A percentile compares a stretch with the other conserved stretches of the same genome.
phyloP scores from a whole-genome alignment of 2,113 vertebrate species.

The Tetrax tetrax region DNA sequence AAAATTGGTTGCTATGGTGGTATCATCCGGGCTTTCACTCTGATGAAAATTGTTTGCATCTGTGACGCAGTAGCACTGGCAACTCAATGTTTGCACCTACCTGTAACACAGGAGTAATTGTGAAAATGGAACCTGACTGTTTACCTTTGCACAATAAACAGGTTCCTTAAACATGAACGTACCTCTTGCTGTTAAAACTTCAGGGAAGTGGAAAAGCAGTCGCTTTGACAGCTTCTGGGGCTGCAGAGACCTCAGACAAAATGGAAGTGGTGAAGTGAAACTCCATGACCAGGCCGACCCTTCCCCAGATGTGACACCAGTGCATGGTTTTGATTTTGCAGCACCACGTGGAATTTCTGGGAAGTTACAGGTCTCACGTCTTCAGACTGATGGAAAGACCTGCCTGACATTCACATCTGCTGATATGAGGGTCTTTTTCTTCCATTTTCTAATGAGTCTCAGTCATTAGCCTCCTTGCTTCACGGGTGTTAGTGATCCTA shows the following conservation, averaged over 20 bases:
- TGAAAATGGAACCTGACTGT: background rate
- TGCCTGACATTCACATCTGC: slow-evolving; percentile 7
- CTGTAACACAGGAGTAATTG: background rate
- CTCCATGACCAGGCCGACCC: background rate
- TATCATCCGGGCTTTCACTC: slow-evolving; percentile 47
- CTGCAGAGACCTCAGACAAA: background rate
- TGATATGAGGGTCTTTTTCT: background rate
- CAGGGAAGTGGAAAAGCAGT: background rate
- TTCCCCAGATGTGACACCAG: accelerated
- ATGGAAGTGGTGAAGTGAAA: background rate
- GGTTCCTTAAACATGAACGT: background rate
- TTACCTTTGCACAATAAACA: slow-evolving; percentile 5
- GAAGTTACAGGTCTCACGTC: background rate
- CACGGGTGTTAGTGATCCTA: background rate
- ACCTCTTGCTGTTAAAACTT: background rate
- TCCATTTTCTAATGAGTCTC: background rate
- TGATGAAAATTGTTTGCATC: slow-evolving; percentile 42
- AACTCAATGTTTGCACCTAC: slow-evolving; percentile 46
- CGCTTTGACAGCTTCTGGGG: background rate
- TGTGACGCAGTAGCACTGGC: slow-evolving; percentile 26
- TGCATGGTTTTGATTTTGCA: background rate
- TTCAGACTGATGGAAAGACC: background rate
- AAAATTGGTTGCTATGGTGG: slow-evolving; percentile 68
- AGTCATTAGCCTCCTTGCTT: background rate
- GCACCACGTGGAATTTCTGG: background rate